Conservation (phyloP, 1,140 invertebrate species). For the Gonatopus flavifemur region DNA sequence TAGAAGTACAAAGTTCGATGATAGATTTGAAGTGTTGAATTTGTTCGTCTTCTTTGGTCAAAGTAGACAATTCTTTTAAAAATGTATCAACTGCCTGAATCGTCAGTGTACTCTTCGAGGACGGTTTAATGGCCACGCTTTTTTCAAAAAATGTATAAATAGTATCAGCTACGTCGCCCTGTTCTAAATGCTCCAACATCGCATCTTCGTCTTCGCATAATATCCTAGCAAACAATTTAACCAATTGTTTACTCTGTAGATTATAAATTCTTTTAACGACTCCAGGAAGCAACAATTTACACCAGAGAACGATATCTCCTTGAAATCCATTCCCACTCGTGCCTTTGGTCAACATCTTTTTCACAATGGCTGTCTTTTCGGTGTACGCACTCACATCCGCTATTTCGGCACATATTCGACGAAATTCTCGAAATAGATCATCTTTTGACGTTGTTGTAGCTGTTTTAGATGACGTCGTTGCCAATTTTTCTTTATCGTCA, state of each 20-base stretch:
- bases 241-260: conserved; percentile 86
- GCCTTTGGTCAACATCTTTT: conserved; percentile 71
- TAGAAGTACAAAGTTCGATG: conserved; percentile 68
- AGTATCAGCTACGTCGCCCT: conserved; percentile 89
- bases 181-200: conserved; percentile 84
- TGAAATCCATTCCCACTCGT: conserved; percentile 67
- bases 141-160: conserved; percentile 78
- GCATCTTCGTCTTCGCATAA: conserved; percentile 73
- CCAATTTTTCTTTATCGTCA: neutral
- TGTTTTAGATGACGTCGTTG: neutral
- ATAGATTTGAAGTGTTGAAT: conserved; percentile 74
- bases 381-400: conserved; percentile 77
- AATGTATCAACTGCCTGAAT: conserved; percentile 79
- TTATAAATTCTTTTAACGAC: conserved; percentile 84
- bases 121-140: conserved; percentile 64
- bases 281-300: conserved; percentile 80
- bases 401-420: conserved; percentile 75
- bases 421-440: conserved; percentile 77
- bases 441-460: conserved; percentile 53
- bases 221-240: conserved; percentile 85
- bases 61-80: conserved; percentile 69
- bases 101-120: conserved; percentile 71
- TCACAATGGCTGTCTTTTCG: conserved; percentile 77
- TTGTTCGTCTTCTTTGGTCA: conserved; percentile 89
- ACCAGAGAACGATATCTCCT: conserved; percentile 80